A percentile compares a stretch with the other conserved stretches of the same genome.
Conservation (phyloP, 2,888 invertebrate genomes). For the Celastrina argiolus region DNA sequence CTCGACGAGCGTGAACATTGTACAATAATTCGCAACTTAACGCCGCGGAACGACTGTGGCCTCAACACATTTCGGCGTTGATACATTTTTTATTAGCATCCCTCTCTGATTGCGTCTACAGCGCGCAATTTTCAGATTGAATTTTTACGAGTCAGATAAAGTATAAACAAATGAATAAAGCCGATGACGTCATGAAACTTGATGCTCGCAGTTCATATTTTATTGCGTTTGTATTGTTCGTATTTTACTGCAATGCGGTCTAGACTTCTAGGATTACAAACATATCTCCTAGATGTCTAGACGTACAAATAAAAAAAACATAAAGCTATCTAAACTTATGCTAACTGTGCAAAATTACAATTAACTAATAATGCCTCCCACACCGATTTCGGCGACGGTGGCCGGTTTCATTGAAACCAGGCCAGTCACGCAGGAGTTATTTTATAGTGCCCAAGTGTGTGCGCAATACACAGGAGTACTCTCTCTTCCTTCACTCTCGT, state of each 20-base stretch:
- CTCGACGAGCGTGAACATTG: background rate
- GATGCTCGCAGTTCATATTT: constrained; percentile 2
- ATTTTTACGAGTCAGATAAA: constrained; percentile 66
- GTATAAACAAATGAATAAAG: constrained; percentile 59
- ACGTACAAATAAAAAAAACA: too few species aligned
- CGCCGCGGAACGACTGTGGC: constrained; percentile 26
- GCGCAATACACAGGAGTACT: too few species aligned
- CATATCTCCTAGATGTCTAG: too few species aligned
- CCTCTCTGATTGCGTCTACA: constrained; percentile 34
- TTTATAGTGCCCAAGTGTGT: too few species aligned
- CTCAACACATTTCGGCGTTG: constrained; percentile 34
- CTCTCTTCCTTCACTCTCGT: too few species aligned
- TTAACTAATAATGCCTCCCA: too few species aligned
- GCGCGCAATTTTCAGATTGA: constrained; percentile 65
- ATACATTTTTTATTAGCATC: constrained; percentile 41
- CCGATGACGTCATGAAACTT: constrained; percentile 24
- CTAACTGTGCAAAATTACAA: too few species aligned
- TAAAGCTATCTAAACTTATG: too few species aligned
- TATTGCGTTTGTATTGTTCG: constrained; percentile 8
- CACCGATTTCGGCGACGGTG: too few species aligned
- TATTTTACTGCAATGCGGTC: background rate
- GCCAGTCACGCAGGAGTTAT: too few species aligned
- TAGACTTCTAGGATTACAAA: too few species aligned
- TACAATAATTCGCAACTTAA: background rate
- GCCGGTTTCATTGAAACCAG: too few species aligned